These are phyloP conservation scores for Onthophagus taurus DNA, from an alignment of 1,140 invertebrate genomes.

Conservation along the genomic window DNA sequence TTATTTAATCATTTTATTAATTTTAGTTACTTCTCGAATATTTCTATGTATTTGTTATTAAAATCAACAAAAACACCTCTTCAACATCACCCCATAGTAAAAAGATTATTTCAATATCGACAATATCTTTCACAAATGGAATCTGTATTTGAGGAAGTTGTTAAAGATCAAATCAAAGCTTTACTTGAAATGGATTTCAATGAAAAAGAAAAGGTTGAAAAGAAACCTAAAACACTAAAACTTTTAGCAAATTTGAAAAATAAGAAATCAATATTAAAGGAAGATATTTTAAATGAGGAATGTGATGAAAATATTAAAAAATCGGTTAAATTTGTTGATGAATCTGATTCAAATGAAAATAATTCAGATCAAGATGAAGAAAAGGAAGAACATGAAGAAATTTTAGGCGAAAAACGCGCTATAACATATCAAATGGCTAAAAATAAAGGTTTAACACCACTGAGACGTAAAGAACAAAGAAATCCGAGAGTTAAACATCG, in stretches of 20 bases:
- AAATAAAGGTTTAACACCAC: conserved; percentile 86
- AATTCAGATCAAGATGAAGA: conserved; percentile 11
- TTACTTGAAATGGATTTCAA: conserved; percentile 11
- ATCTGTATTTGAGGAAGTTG: conserved; percentile 51
- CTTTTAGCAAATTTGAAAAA: conserved; percentile 25
- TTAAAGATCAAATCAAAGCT: conserved; percentile 52
- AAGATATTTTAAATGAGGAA: conserved; percentile 30
- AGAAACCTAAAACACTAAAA: conserved; percentile 33
- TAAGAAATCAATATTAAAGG: conserved; percentile 25
- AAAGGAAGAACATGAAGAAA: conserved; percentile 25
- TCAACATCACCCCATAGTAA: conserved; percentile 76
- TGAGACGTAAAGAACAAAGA: conserved; percentile 79
- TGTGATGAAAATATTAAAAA: conserved; percentile 12
- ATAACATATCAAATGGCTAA: conserved; percentile 92
- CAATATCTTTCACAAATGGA: conserved; percentile 65
- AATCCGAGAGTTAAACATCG: conserved; percentile 92
- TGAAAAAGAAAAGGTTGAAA: conserved; percentile 4
- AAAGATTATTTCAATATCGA: conserved; percentile 69
- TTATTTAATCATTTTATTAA: neutral
- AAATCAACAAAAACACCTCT: conserved; percentile 62
- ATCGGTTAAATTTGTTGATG: neutral
- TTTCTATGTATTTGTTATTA: conserved; percentile 75
- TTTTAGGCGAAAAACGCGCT: conserved; percentile 50
- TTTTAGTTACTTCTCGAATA: conserved; percentile 69
- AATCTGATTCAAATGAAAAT: neutral